These are phyloP conservation scores for Meteorus colon DNA, from an alignment of 2,888 invertebrate genomes.

Conservation along the genomic window DNA sequence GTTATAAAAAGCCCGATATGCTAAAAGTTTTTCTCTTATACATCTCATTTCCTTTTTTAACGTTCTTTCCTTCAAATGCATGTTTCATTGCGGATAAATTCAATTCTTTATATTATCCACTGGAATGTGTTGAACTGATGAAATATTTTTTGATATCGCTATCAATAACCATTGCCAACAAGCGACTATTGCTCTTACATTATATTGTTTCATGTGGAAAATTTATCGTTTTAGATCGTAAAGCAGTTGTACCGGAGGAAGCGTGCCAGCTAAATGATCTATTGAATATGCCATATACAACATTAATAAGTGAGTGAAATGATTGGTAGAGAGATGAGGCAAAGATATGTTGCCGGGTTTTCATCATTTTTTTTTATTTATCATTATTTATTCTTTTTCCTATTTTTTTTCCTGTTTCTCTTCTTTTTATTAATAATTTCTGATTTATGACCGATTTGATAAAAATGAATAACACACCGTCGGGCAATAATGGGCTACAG, in stretches of 20 bases:
- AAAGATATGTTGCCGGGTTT: slow-evolving; percentile 23
- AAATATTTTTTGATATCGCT: slow-evolving; percentile 1
- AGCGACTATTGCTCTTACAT: not conserved
- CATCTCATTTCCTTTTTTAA: not conserved
- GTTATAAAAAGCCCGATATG: slow-evolving; percentile 48
- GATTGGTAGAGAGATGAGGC: slow-evolving; percentile 23
- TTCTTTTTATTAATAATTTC: slow-evolving; percentile 49
- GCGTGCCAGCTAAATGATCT: slow-evolving; percentile 78
- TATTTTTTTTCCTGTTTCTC: not conserved
- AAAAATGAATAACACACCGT: slow-evolving; percentile 51
- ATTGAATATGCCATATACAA: slow-evolving; percentile 76
- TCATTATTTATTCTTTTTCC: slow-evolving; percentile 15
- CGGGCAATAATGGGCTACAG: slow-evolving; percentile 50
- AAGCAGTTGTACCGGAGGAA: slow-evolving; percentile 77
- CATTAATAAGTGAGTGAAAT: slow-evolving; percentile 79
- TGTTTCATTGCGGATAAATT: slow-evolving; percentile 16
- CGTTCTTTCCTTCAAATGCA: slow-evolving; percentile 10
- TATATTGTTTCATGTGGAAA: slow-evolving; percentile 14
- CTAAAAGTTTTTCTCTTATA: not conserved
- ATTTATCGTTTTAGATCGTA: slow-evolving; percentile 61
- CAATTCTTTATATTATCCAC: not conserved
- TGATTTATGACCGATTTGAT: slow-evolving; percentile 49
- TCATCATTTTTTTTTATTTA: not conserved
- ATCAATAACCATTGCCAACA: slow-evolving; percentile 12
- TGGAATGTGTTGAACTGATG: not conserved